Percentiles rank a stretch among this genome's conserved stretches.
Evolutionary conservation across 2,113 vertebrate genomes (phyloP).

Genomic region (Ornithorhynchus anatinus): DNA sequence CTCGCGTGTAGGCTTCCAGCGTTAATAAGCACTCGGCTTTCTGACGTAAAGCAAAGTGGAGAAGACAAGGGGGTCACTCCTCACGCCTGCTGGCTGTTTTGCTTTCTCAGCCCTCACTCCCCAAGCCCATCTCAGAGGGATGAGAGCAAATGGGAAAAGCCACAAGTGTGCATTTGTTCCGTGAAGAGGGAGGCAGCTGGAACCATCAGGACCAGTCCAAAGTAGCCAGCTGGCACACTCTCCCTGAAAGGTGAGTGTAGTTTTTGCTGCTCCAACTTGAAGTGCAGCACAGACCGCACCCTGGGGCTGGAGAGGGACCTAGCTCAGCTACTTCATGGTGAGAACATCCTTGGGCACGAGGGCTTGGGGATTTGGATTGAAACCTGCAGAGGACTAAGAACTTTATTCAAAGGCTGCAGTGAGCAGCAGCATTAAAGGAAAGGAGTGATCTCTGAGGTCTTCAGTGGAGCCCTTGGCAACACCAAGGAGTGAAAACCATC

Average conservation of each 20-base stretch:
- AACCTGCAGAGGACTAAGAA: no score
- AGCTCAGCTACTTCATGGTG: no score
- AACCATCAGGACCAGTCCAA: background rate
- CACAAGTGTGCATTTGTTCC: constrained; percentile 30
- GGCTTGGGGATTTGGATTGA: no score
- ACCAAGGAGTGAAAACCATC: no score
- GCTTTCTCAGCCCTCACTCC: constrained; percentile 48
- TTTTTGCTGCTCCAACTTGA: background rate
- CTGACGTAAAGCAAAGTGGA: constrained; percentile 77
- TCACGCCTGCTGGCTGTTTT: constrained; percentile 14
- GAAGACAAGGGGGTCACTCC: constrained; percentile 55
- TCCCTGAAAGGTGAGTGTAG: background rate
- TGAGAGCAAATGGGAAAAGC: constrained; percentile 7
- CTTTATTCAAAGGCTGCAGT: no score
- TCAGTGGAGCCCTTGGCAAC: no score
- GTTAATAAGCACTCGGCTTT: constrained; percentile 95
- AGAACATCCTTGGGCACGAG: no score
- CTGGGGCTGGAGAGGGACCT: no score
- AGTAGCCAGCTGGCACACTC: background rate
- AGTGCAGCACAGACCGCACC: no score
- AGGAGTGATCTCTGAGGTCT: no score
- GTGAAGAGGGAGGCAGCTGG: background rate
- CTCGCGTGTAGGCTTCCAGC: constrained; percentile 90
- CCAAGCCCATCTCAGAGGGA: background rate
- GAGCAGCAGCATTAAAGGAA: no score